Conservation (phyloP, 2,888 invertebrate genomes). For the Operophtera brumata region DNA sequence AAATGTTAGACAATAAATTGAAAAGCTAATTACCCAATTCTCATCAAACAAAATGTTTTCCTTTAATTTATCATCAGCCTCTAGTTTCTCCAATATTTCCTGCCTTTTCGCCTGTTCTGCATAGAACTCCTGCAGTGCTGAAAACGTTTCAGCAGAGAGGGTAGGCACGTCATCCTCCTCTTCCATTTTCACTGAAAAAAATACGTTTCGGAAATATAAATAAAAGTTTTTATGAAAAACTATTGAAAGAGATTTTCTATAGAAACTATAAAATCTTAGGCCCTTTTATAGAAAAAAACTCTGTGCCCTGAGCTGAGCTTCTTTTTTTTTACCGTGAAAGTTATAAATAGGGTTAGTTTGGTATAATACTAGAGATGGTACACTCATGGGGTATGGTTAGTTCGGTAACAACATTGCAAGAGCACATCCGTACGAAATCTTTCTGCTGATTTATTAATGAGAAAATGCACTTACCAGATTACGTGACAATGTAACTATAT, state of each 20-base stretch:
- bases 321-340: slow-evolving; percentile 50
- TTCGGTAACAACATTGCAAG: slow-evolving; percentile 11
- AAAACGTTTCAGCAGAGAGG: slow-evolving; percentile 86
- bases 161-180: slow-evolving; percentile 83
- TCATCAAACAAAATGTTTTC: slow-evolving; percentile 84
- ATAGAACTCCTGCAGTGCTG: slow-evolving; percentile 89
- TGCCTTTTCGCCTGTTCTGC: slow-evolving; percentile 84
- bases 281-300: no score
- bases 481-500: neutral
- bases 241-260: no score
- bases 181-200: slow-evolving; percentile 40
- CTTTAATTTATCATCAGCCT: slow-evolving; percentile 66
- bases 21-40: slow-evolving; percentile 85
- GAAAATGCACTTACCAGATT: slow-evolving; percentile 32
- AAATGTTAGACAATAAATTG: neutral
- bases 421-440: slow-evolving; percentile 5
- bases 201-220: neutral
- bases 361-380: no score
- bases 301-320: slow-evolving; percentile 31
- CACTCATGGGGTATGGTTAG: slow-evolving; percentile 29
- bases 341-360: slow-evolving; percentile 65
- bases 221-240: no score
- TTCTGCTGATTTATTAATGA: neutral
- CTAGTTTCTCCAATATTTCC: slow-evolving; percentile 73
- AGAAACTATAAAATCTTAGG: neutral